Percentiles rank a stretch among this genome's conserved stretches.
Conservation (phyloP, 2,888 invertebrate genomes). For the Troglohyphantes excavatus region DNA sequence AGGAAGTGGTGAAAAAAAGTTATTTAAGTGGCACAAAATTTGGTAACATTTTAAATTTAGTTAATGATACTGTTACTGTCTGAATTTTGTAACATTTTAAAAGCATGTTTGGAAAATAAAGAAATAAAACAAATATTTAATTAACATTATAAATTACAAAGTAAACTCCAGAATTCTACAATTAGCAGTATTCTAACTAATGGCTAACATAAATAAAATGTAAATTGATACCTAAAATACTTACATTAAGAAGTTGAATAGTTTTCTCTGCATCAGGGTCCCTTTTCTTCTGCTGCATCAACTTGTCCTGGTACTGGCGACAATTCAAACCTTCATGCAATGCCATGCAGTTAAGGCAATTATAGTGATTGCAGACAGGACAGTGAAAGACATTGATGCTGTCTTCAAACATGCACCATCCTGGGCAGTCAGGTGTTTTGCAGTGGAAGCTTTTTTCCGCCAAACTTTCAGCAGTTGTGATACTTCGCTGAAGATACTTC, state of each 20-base stretch:
- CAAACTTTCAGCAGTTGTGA: conserved; percentile 91
- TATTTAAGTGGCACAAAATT: too few relatives aligned
- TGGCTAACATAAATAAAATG: neutral
- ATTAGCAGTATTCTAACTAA: too few relatives aligned
- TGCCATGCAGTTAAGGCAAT: conserved; percentile 91
- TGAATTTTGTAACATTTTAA: too few relatives aligned
- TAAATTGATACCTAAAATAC: conserved; percentile 42
- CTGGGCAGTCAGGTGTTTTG: conserved; percentile 92
- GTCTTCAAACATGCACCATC: conserved; percentile 95
- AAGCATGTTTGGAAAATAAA: too few relatives aligned
- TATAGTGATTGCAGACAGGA: conserved; percentile 90
- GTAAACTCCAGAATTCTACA: too few relatives aligned
- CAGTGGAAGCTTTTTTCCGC: conserved; percentile 92
- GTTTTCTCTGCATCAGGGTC: conserved; percentile 89
- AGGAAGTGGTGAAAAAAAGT: too few relatives aligned
- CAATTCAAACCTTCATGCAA: conserved; percentile 88
- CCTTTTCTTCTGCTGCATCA: conserved; percentile 85
- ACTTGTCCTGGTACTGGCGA: conserved; percentile 89
- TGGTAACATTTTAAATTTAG: too few relatives aligned
- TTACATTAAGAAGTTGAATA: conserved; percentile 88
- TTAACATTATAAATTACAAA: too few relatives aligned
- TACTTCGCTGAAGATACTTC: conserved; percentile 89
- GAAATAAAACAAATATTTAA: too few relatives aligned
- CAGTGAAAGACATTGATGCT: conserved; percentile 92
- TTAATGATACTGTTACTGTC: too few relatives aligned